A percentile compares a stretch with the other conserved stretches of the same genome.
These are phyloP conservation scores for Hippocampus zosterae DNA, from an alignment of 2,113 vertebrate genomes.

Conservation along the genomic window DNA sequence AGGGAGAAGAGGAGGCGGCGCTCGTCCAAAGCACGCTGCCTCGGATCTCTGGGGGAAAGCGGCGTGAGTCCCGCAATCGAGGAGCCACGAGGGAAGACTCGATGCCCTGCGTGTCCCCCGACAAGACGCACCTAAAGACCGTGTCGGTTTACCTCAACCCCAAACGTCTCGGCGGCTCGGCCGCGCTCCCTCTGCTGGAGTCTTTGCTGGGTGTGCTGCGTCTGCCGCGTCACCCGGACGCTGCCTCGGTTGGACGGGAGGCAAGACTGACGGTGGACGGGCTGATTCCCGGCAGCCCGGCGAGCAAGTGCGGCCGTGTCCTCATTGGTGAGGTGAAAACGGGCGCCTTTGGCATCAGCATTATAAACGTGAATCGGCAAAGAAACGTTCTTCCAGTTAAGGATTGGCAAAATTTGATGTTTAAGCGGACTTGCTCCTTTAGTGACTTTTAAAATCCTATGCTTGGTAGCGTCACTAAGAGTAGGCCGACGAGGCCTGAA, in stretches of 20 bases:
- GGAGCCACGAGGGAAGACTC: slow-evolving; percentile 43
- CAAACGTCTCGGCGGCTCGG: slow-evolving; percentile 70
- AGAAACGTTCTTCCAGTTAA: no score
- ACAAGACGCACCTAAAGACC: slow-evolving; percentile 86
- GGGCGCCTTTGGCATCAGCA: no score
- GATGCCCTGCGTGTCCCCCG: slow-evolving; percentile 74
- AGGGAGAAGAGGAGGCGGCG: slow-evolving; percentile 82
- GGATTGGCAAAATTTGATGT: no score
- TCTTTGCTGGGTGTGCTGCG: slow-evolving; percentile 86
- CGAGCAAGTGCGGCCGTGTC: slow-evolving; percentile 83
- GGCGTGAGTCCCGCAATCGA: slow-evolving; percentile 61
- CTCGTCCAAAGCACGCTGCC: no score
- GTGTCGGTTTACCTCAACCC: slow-evolving; percentile 87
- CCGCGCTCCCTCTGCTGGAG: slow-evolving; percentile 73
- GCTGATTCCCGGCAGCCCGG: slow-evolving; percentile 83
- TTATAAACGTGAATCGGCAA: no score
- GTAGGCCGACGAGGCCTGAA: no score
- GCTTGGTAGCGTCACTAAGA: no score
- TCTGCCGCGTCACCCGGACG: slow-evolving; percentile 76
- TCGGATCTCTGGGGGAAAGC: slow-evolving; percentile 78
- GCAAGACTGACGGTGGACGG: slow-evolving; percentile 84
- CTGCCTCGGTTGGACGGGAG: slow-evolving; percentile 44
- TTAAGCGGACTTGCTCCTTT: no score
- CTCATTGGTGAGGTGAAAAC: slow-evolving; percentile 81
- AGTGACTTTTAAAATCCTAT: no score